These are phyloP conservation scores for Panthera tigris DNA, from an alignment of 2,113 vertebrate genomes.

Conservation along the genomic window DNA sequence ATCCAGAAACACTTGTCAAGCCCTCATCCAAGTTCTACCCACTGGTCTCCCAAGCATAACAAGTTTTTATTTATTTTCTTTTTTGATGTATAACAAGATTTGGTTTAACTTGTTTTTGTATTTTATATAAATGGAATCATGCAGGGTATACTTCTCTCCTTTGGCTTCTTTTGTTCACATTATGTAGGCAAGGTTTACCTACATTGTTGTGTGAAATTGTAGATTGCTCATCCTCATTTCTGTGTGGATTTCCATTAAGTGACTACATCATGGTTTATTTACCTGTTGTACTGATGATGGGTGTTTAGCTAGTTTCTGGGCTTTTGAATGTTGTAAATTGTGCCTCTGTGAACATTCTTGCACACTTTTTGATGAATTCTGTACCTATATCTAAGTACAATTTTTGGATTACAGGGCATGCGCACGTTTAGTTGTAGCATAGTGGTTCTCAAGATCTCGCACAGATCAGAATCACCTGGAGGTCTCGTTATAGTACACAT, in stretches of 20 bases:
- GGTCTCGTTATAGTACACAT: not conserved
- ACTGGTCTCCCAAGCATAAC: no score
- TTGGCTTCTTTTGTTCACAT: not conserved
- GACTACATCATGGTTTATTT: not conserved
- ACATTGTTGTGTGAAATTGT: not conserved
- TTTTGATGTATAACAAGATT: not conserved
- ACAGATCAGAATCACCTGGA: not conserved
- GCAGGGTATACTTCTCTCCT: not conserved
- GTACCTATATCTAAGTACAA: no score
- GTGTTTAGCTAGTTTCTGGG: not conserved
- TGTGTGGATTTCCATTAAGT: not conserved
- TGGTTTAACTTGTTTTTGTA: not conserved
- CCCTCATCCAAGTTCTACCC: fast-evolving
- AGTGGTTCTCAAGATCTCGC: not conserved
- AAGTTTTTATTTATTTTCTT: not conserved
- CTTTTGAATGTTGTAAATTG: not conserved
- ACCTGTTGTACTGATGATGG: not conserved
- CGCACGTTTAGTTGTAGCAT: not conserved
- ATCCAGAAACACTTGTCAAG: not conserved
- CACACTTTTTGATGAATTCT: not conserved
- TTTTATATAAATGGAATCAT: not conserved
- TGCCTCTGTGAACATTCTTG: not conserved
- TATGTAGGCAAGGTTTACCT: not conserved
- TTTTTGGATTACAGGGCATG: not conserved
- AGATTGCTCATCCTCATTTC: no score